A percentile compares a stretch with the other conserved stretches of the same genome.
phyloP scores from a whole-genome alignment of 2,113 vertebrate genomes.

The Apteryx owenii region DNA sequence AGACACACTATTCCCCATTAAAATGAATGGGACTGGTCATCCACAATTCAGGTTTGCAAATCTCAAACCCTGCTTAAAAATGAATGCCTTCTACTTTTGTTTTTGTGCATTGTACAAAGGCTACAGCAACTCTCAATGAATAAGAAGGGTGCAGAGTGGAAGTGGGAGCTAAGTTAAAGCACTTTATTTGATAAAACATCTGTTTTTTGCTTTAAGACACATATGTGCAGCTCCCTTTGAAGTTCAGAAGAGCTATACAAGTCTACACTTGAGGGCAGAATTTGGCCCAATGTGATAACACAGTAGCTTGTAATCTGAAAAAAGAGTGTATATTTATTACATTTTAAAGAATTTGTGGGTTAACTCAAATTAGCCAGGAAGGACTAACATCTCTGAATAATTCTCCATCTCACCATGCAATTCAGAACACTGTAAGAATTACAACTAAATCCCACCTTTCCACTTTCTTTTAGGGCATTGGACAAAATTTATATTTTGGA shows the following conservation, averaged over 20 bases:
- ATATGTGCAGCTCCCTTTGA: slow-evolving; percentile 27
- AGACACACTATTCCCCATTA: neutral
- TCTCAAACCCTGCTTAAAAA: neutral
- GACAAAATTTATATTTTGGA: slow-evolving; percentile 67
- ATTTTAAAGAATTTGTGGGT: slow-evolving; percentile 22
- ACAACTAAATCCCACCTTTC: neutral
- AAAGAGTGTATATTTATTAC: neutral
- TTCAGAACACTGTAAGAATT: slow-evolving; percentile 6
- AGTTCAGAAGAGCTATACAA: slow-evolving; percentile 34
- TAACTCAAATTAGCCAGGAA: slow-evolving; percentile 51
- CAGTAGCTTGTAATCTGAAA: slow-evolving; percentile 10
- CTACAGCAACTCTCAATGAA: neutral
- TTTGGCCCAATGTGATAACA: slow-evolving; percentile 65
- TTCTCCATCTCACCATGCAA: neutral
- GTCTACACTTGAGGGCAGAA: slow-evolving; percentile 65
- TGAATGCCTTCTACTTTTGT: neutral
- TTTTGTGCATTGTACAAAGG: neutral
- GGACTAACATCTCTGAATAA: neutral
- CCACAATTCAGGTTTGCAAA: neutral
- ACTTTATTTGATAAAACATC: slow-evolving; percentile 35
- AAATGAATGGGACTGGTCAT: neutral
- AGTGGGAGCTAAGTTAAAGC: neutral
- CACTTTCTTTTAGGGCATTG: neutral
- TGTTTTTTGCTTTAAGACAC: slow-evolving; percentile 35
- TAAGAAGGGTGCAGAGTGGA: neutral